These are phyloP conservation scores for Motacilla tschutschensis DNA, from an alignment of 2,113 vertebrate species.

Conservation along the genomic window DNA sequence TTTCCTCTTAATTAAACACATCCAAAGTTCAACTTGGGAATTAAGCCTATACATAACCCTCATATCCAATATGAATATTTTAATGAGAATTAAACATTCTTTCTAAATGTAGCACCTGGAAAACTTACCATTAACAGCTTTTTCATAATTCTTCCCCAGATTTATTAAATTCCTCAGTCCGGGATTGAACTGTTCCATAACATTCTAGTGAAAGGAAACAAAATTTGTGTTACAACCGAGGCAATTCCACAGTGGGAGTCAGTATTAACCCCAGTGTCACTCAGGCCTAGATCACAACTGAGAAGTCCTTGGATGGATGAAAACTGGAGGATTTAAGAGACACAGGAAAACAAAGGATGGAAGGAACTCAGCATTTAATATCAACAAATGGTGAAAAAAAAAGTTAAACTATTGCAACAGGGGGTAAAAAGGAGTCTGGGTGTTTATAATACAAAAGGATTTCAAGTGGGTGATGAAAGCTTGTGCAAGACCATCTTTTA, in stretches of 20 bases:
- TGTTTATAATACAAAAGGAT: background rate
- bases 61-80: background rate
- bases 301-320: background rate
- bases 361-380: background rate
- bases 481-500: background rate
- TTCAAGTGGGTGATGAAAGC: background rate
- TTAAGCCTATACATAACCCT: background rate
- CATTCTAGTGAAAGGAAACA: slow-evolving; percentile 81
- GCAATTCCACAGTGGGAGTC: background rate
- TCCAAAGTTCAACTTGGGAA: background rate
- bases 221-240: background rate
- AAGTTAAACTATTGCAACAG: background rate
- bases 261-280: background rate
- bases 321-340: background rate
- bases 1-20: background rate
- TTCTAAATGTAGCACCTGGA: background rate
- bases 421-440: background rate
- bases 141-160: slow-evolving; percentile 95
- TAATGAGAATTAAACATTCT: background rate
- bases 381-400: background rate
- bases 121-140: slow-evolving; percentile 91
- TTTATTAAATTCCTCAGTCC: slow-evolving; percentile 93
- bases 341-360: background rate
- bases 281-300: background rate
- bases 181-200: slow-evolving; percentile 97